These are phyloP conservation scores for Phaonia tiefii DNA, from an alignment of 2,888 invertebrate genomes.

Conservation along the genomic window DNA sequence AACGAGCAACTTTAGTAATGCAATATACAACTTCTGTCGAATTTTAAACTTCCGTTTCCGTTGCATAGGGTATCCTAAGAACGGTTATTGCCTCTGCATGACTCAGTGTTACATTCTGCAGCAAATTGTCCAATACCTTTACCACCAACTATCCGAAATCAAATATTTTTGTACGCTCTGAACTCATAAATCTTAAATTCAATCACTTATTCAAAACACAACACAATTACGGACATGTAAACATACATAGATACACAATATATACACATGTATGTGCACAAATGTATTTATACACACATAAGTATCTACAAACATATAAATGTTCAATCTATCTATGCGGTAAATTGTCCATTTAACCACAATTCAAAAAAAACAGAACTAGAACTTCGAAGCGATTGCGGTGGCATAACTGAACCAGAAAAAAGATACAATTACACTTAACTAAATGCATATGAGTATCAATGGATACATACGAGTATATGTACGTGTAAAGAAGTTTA, in stretches of 20 bases:
- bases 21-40: too few species aligned
- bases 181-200: slow-evolving; percentile 58
- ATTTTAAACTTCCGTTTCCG: too few species aligned
- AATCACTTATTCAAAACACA: slow-evolving; percentile 63
- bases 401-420: neutral
- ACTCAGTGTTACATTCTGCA: neutral
- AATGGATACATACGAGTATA: too few species aligned
- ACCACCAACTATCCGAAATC: neutral
- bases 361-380: slow-evolving; percentile 10
- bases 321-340: neutral
- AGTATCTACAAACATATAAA: too few species aligned
- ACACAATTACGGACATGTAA: neutral
- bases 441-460: neutral
- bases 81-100: too few species aligned
- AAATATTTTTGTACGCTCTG: slow-evolving; percentile 16
- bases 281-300: neutral
- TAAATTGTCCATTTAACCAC: slow-evolving; percentile 1
- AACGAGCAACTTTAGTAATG: too few species aligned
- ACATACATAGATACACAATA: neutral
- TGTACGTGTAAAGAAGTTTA: neutral
- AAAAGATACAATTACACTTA: neutral
- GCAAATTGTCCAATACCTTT: too few species aligned
- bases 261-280: neutral
- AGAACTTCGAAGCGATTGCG: neutral
- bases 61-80: too few species aligned